phyloP scores from a whole-genome alignment of 1,140 invertebrate genomes.

The Cataglyphis hispanica region DNA sequence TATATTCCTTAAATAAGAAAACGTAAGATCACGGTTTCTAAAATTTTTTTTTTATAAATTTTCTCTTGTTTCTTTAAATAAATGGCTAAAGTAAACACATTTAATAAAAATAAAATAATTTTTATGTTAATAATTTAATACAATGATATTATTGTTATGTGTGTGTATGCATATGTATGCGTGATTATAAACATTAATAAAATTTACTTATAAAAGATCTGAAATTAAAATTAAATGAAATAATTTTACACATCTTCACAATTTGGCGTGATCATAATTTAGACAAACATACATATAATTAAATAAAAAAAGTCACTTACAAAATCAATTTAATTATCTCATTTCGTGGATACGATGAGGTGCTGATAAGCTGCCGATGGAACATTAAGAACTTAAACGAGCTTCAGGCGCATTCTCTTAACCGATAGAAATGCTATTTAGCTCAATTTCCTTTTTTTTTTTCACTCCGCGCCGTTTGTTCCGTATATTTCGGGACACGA shows the following conservation, averaged over 20 bases:
- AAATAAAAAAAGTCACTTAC: conserved; percentile 55
- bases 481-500: conserved; percentile 74
- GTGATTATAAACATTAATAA: background rate
- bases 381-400: conserved; percentile 64
- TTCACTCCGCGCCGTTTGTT: conserved; percentile 45
- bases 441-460: conserved; percentile 61
- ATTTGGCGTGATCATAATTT: conserved; percentile 1
- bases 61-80: background rate
- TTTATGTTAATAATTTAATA: too few relatives aligned
- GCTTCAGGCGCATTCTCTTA: conserved; percentile 38
- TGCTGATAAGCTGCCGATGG: conserved; percentile 50
- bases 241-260: background rate
- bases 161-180: too few relatives aligned
- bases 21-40: background rate
- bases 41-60: background rate
- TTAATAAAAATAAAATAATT: background rate
- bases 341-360: conserved; percentile 45
- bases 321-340: conserved; percentile 58
- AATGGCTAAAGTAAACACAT: background rate
- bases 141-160: too few relatives aligned
- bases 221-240: background rate
- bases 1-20: conserved; percentile 29
- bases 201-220: background rate
- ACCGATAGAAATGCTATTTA: conserved; percentile 72
- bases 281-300: conserved; percentile 29